Conservation (phyloP, 2,888 invertebrate species). For the Mellilla xanthometata region DNA sequence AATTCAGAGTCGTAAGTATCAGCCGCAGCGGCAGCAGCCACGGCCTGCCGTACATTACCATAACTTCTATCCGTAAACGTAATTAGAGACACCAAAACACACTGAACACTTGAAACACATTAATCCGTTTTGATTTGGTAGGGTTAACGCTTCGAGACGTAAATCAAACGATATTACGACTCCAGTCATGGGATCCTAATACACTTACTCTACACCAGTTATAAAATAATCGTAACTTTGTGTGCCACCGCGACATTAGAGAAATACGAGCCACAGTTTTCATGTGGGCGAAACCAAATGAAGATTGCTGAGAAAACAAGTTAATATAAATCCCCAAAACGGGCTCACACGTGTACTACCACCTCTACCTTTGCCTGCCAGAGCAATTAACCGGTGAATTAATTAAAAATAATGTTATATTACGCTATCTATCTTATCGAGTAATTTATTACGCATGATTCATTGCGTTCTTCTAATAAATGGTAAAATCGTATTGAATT, state of each 20-base stretch:
- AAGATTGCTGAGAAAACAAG: conserved; percentile 46
- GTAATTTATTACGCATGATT: conserved; percentile 17
- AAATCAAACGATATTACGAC: conserved; percentile 51
- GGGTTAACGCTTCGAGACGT: conserved; percentile 61
- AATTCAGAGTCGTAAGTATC: conserved; percentile 82
- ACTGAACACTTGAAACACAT: conserved; percentile 72
- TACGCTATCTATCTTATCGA: conserved; percentile 17
- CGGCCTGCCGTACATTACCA: conserved; percentile 73
- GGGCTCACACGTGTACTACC: background rate
- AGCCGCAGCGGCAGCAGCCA: conserved; percentile 61
- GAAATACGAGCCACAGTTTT: conserved; percentile 43
- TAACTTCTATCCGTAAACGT: conserved; percentile 75
- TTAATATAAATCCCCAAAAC: conserved; percentile 41
- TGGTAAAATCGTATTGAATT: conserved; percentile 10
- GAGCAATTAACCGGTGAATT: conserved; percentile 19
- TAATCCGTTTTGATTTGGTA: conserved; percentile 70
- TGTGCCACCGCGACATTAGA: conserved; percentile 46
- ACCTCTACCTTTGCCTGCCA: conserved; percentile 1
- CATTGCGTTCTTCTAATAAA: conserved; percentile 13
- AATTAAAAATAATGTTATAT: conserved; percentile 23
- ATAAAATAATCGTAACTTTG: conserved; percentile 55
- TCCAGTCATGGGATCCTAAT: conserved; percentile 53
- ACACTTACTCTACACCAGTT: conserved; percentile 48
- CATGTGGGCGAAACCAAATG: conserved; percentile 53
- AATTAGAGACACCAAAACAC: conserved; percentile 77